phyloP scores from a whole-genome alignment of 2,888 invertebrate genomes.

The Andrena haemorrhoa region DNA sequence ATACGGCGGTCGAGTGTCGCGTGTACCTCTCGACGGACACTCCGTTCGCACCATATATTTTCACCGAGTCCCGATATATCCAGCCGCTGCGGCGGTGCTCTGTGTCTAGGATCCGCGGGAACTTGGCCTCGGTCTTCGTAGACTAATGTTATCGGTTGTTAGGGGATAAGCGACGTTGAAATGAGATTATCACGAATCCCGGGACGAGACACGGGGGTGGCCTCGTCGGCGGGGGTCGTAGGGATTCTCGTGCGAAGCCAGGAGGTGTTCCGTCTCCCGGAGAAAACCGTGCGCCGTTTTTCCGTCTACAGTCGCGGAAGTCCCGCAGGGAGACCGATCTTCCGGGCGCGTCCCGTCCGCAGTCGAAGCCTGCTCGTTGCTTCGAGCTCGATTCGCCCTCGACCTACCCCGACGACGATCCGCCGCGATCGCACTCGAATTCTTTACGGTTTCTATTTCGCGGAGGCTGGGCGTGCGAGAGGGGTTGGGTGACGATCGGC shows the following conservation, averaged over 20 bases:
- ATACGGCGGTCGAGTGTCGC: constrained; percentile 31
- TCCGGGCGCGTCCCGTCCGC: constrained; percentile 55
- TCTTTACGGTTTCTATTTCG: constrained; percentile 27
- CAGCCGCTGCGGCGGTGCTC: constrained; percentile 12
- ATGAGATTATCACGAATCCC: constrained; percentile 34
- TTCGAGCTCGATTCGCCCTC: constrained; percentile 26
- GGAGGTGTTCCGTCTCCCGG: not conserved
- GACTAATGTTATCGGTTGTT: constrained; percentile 60
- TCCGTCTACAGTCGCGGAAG: constrained; percentile 30
- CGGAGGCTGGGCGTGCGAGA: not conserved
- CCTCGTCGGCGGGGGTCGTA: not conserved
- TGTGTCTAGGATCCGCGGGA: constrained; percentile 13
- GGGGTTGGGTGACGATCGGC: constrained; percentile 2
- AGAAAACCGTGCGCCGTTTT: not conserved
- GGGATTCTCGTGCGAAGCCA: constrained; percentile 10
- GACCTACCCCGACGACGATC: not conserved
- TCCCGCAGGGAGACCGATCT: constrained; percentile 22
- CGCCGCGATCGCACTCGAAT: not conserved
- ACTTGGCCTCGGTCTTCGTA: constrained; percentile 44
- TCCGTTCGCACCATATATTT: constrained; percentile 27
- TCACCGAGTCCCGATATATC: constrained; percentile 34
- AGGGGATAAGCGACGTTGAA: constrained; percentile 38
- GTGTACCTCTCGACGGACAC: not conserved
- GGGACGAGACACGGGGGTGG: not conserved
- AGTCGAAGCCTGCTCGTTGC: constrained; percentile 40